Evolutionary conservation across 1,140 invertebrate genomes (phyloP), one percentile per base, ranked within the genome.

Genomic region (Solen grandis): DNA sequence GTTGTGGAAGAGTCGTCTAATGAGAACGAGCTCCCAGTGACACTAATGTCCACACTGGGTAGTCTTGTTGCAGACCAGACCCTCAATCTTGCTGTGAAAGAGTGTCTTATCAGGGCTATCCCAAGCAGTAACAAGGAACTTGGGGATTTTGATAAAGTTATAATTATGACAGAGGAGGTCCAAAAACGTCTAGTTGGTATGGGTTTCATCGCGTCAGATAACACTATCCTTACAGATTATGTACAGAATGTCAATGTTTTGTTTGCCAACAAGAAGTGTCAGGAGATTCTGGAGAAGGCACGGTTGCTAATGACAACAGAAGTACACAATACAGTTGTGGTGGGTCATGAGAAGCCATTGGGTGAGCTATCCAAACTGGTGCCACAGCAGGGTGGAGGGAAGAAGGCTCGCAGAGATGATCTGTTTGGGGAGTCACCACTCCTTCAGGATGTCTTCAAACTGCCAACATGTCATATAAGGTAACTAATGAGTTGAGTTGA

Each of bases 241-340:
- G 94, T 95, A 2, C 93, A 94, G 35, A 95, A 97, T 91, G 95
- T 97, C 50, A 95, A 97, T 87, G 92, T 94, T 5, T 91, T 97
- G 29, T 97, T 96, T 92, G 95, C 96, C 41, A 94, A 96, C 83
- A 96, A 96, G 90, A 95, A 96, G 69, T 95, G 95, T 85, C 94
- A 95, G 85, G 94, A 95, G 72, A 95, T 96, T 57, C 87, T 96
- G 31, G 94, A 94, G 35, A 94, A 93, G 82, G 96, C 96, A 0
- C 92, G 95, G 54, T 93, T 92, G 81, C 94, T 98, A 29, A 96
- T 97, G 93, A 95, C 95, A 72, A 95, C 96, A 87, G 96, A 97
- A 91, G 92, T 98, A 36, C 96, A 97, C 88, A 94, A 95, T 77
- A 95, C 95, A 63, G 94, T 95, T 68, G 93, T 94, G 81, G 91